A percentile compares a stretch with the other conserved stretches of the same genome.
Evolutionary conservation across 2,797 vertebrate species (phyloP).

Genomic region (Setipinna tenuifilis): DNA sequence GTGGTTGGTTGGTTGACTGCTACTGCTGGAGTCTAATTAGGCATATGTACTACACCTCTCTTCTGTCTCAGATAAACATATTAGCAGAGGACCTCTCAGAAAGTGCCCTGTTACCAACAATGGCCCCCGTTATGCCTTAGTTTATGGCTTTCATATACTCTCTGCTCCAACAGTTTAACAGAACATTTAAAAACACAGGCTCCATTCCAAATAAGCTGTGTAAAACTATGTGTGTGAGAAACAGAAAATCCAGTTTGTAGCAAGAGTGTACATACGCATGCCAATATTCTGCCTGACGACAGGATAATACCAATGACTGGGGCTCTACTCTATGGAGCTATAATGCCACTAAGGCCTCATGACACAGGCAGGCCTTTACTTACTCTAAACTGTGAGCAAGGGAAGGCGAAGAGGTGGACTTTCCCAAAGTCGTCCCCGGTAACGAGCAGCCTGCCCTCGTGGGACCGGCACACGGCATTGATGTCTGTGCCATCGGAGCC

Average conservation of each 20-base stretch:
- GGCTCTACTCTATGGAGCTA: neutral
- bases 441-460: constrained; percentile 84
- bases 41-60: neutral
- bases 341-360: neutral
- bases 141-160: no score
- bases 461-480: constrained; percentile 89
- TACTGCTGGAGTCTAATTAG: neutral
- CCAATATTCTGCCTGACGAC: no score
- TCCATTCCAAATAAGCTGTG: no score
- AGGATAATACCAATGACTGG: no score
- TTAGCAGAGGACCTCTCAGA: neutral
- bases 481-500: constrained; percentile 97
- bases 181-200: no score
- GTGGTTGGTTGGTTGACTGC: neutral
- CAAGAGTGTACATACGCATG: no score
- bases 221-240: no score
- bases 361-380: constrained; percentile 41
- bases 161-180: no score
- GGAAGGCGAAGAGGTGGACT: constrained; percentile 95
- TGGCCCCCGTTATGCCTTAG: neutral
- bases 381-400: constrained; percentile 95
- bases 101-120: neutral
- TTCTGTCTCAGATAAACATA: neutral
- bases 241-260: no score
- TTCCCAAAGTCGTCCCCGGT: constrained; percentile 99